These are phyloP conservation scores for Epinotia ramella DNA, from an alignment of 2,888 invertebrate species.

Conservation along the genomic window DNA sequence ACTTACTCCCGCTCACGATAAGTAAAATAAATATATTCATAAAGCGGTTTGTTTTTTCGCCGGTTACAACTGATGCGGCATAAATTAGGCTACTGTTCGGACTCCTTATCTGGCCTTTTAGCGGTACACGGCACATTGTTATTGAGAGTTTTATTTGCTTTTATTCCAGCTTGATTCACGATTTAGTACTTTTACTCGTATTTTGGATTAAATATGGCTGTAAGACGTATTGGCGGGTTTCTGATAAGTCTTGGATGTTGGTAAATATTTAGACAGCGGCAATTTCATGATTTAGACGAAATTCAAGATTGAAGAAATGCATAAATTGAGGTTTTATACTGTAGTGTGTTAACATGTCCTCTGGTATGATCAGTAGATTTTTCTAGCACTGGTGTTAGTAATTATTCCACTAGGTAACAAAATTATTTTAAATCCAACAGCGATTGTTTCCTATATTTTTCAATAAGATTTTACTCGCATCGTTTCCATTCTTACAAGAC, in stretches of 20 bases:
- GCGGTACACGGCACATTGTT: slow-evolving; percentile 46
- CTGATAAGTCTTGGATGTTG: not conserved
- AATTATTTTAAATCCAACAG: not conserved
- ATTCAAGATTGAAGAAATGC: not conserved
- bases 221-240: not conserved
- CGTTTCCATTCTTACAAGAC: not conserved
- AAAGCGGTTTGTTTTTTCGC: slow-evolving; percentile 60
- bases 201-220: slow-evolving; percentile 6
- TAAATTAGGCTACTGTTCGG: slow-evolving; percentile 80
- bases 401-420: not conserved
- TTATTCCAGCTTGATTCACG: slow-evolving; percentile 29
- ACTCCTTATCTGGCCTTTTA: slow-evolving; percentile 64
- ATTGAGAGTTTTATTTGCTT: slow-evolving; percentile 37
- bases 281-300: not conserved
- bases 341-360: not conserved
- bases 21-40: slow-evolving; percentile 66
- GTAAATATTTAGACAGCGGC: not conserved
- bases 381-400: not conserved
- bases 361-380: not conserved
- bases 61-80: slow-evolving; percentile 71
- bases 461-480: not conserved
- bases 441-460: not conserved
- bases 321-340: not conserved
- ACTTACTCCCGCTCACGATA: slow-evolving; percentile 51
- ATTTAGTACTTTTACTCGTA: slow-evolving; percentile 27